These are phyloP conservation scores for Sipha maydis DNA, from an alignment of 2,888 invertebrate species.

Conservation along the genomic window DNA sequence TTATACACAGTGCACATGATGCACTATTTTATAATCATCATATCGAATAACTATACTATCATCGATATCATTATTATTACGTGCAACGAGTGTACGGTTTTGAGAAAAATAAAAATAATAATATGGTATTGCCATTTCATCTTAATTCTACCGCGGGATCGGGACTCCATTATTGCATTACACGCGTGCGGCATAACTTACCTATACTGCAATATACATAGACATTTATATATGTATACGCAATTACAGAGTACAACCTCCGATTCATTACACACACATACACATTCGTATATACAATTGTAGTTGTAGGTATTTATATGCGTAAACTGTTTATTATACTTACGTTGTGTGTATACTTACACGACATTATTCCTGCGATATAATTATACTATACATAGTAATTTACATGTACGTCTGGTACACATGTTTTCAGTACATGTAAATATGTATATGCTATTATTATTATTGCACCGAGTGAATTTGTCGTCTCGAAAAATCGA, in stretches of 20 bases:
- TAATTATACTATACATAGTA: not conserved
- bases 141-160: not conserved
- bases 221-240: not conserved
- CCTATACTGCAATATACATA: too few species aligned
- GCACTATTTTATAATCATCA: too few species aligned
- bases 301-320: too few species aligned
- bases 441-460: not conserved
- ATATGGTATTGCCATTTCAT: conserved; percentile 31
- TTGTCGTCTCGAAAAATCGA: not conserved
- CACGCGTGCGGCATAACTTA: not conserved
- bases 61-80: not conserved
- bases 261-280: not conserved
- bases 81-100: not conserved
- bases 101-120: not conserved
- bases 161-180: not conserved
- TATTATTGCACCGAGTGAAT: not conserved
- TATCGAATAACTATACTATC: too few species aligned
- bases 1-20: not conserved
- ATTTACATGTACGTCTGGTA: not conserved
- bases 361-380: not conserved
- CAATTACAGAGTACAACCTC: not conserved
- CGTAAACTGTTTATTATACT: not conserved
- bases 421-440: not conserved
- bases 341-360: not conserved
- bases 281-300: not conserved